Conservation (phyloP, 23 tunicate species). For the Diplosoma virens region DNA sequence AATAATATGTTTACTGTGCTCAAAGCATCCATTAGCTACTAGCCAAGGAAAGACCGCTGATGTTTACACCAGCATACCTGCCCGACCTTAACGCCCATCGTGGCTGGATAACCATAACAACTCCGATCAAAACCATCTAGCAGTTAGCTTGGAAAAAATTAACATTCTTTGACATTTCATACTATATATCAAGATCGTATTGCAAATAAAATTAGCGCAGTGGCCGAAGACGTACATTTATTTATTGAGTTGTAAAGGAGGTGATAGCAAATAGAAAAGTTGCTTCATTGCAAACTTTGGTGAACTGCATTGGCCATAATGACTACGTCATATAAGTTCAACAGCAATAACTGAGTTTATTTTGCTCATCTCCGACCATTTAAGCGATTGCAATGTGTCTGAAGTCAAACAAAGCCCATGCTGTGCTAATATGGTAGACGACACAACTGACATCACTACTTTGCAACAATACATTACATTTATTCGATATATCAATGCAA, state of each 20-base stretch:
- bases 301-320: conserved; percentile 16
- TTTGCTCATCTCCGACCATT: no score
- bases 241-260: conserved; percentile 15
- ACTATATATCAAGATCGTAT: conserved; percentile 8
- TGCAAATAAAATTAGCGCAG: conserved; percentile 1
- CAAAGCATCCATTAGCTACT: conserved; percentile 28
- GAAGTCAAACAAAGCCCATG: no score
- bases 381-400: no score
- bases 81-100: conserved; percentile 17
- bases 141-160: neutral
- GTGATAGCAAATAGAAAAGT: conserved; percentile 20
- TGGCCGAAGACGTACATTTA: conserved; percentile 11
- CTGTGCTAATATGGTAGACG: no score
- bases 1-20: conserved; percentile 26
- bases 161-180: conserved; percentile 1
- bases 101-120: conserved; percentile 8
- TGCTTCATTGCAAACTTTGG: conserved; percentile 20
- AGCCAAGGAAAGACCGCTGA: conserved; percentile 10
- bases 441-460: no score
- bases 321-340: no score
- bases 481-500: no score
- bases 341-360: no score
- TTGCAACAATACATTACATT: no score
- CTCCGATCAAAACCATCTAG: conserved; percentile 14
- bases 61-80: conserved; percentile 31